A percentile compares a stretch with the other conserved stretches of the same genome.
Evolutionary conservation across 2,797 vertebrate genomes (phyloP).

Genomic region (Clarias fuscus): DNA sequence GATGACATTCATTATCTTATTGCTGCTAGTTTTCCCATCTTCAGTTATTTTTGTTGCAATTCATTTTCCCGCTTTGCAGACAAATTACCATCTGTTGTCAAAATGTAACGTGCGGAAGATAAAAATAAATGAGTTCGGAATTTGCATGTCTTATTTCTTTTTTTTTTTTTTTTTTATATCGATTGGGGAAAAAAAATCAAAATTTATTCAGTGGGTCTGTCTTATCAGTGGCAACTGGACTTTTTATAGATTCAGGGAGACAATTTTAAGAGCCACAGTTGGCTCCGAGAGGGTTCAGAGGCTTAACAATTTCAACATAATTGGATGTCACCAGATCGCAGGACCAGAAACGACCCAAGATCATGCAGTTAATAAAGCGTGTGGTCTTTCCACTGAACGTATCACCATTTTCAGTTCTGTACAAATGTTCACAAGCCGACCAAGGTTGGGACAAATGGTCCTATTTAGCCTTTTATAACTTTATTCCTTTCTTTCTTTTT

Average conservation of each 20-base stretch:
- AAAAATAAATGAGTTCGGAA: not conserved
- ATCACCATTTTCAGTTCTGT: not conserved
- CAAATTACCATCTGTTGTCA: slow-evolving; percentile 4
- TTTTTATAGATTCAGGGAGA: not conserved
- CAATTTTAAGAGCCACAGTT: not conserved
- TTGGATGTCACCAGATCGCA: slow-evolving; percentile 11
- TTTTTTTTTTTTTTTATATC: not conserved
- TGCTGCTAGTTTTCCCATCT: not conserved
- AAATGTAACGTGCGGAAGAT: not conserved
- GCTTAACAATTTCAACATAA: slow-evolving; percentile 26
- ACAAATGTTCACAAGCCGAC: not conserved
- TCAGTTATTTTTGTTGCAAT: slow-evolving; percentile 17
- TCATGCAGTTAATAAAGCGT: not conserved
- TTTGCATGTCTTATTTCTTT: not conserved
- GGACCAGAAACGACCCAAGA: slow-evolving; percentile 8
- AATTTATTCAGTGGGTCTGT: not conserved
- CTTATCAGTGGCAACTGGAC: not conserved
- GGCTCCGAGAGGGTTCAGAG: not conserved
- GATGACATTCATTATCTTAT: slow-evolving; percentile 22
- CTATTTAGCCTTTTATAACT: not conserved
- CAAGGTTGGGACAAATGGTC: not conserved
- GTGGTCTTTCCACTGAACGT: not conserved
- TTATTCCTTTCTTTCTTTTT: not conserved
- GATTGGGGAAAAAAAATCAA: not conserved
- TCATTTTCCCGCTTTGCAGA: not conserved